Evolutionary conservation across 2,113 vertebrate species (phyloP).

Genomic region (Zosterops borbonicus): DNA sequence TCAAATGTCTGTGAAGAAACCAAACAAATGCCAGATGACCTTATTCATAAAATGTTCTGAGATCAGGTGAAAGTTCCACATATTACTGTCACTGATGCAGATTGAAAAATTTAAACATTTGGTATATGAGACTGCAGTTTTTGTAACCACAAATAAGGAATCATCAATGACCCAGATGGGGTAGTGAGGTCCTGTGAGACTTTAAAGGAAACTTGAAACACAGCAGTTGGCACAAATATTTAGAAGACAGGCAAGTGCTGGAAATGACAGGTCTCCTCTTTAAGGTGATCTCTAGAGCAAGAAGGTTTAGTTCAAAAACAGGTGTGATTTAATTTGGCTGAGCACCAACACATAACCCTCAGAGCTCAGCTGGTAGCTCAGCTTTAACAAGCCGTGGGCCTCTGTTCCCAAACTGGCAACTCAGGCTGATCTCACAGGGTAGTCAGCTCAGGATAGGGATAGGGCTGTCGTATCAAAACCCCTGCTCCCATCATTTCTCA

Average conservation of each 20-base stretch:
- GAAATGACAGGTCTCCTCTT: not conserved
- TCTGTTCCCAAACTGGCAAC: not conserved
- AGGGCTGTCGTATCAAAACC: not conserved
- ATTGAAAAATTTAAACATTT: not conserved
- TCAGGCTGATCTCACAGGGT: not conserved
- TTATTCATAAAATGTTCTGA: not conserved
- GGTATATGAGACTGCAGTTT: not conserved
- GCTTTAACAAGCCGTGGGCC: not conserved
- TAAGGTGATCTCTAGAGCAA: not conserved
- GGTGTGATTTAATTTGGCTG: not conserved
- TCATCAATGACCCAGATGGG: not conserved
- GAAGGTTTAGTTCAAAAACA: not conserved
- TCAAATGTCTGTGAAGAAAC: not conserved
- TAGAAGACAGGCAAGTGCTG: not conserved
- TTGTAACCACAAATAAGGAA: not conserved
- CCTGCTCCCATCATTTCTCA: not conserved
- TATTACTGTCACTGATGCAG: not conserved
- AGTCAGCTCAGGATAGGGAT: not conserved
- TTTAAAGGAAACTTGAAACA: not conserved
- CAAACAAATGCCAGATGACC: not conserved
- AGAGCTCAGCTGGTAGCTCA: not conserved
- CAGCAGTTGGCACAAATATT: not conserved
- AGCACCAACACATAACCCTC: not conserved
- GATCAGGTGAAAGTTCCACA: not conserved
- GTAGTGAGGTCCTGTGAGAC: not conserved